phyloP scores from a whole-genome alignment of 2,113 vertebrate species.

The Trematomus loennbergii region DNA sequence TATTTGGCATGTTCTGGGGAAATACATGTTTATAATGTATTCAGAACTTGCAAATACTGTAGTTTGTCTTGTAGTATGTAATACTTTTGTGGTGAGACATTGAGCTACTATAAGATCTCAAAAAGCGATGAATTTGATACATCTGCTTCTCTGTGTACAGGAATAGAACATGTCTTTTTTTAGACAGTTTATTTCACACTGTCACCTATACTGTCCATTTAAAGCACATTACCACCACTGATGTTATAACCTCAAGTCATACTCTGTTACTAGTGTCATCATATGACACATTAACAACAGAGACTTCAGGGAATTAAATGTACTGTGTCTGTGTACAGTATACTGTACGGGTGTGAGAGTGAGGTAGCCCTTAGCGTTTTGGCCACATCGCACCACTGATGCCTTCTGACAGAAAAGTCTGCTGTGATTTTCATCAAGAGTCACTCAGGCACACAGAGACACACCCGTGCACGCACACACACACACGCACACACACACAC shows the following conservation, averaged over 20 bases:
- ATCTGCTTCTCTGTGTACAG: slow-evolving; percentile 29
- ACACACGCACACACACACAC: slow-evolving; percentile 37
- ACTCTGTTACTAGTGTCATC: slow-evolving; percentile 45
- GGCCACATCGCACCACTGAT: slow-evolving; percentile 50
- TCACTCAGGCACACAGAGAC: not conserved
- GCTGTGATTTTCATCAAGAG: slow-evolving; percentile 55
- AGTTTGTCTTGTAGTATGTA: not conserved
- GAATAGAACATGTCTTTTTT: slow-evolving; percentile 31
- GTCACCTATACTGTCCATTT: slow-evolving; percentile 60
- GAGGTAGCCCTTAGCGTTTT: slow-evolving; percentile 39
- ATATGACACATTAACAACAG: slow-evolving; percentile 48
- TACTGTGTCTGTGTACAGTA: slow-evolving; percentile 33
- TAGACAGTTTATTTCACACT: slow-evolving; percentile 54
- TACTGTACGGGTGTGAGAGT: slow-evolving; percentile 10
- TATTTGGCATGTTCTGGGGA: not conserved
- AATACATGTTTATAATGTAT: not conserved
- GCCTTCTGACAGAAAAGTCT: slow-evolving; percentile 63
- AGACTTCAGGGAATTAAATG: slow-evolving; percentile 24
- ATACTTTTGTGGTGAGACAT: not conserved
- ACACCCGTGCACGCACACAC: not conserved
- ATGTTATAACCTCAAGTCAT: slow-evolving; percentile 49
- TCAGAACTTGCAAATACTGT: not conserved
- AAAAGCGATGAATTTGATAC: slow-evolving; percentile 33
- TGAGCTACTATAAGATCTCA: not conserved
- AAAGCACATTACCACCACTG: slow-evolving; percentile 24